Evolutionary conservation across 1,140 invertebrate species (phyloP), one percentile per base, ranked within the genome.

Genomic region (Charaxes varanes): DNA sequence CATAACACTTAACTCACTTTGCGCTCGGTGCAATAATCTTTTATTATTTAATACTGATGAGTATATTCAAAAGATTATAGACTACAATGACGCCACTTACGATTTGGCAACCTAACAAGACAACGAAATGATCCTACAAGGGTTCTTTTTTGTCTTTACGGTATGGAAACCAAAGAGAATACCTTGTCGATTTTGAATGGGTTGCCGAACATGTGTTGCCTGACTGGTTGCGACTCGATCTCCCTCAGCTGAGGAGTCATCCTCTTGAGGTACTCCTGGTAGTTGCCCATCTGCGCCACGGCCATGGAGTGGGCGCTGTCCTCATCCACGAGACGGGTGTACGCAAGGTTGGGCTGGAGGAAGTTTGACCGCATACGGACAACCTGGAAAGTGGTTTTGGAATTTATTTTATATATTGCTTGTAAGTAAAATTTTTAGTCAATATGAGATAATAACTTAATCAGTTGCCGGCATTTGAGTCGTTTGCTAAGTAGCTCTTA

Each of bases 181-280:
- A 85, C 84, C 87, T 97, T 97, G 66, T 97, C 95, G 67, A 98
- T 97, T 85, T 99, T 99, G 74, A 99, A 99, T 3, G 97, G 97
- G 87, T 99, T 99, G 53, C 97, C 97, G 81, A 99, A 99, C 94
- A 98, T 99, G 64, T 99, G 97, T 66, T 98, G 95, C 21, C 97
- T 87, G n/a, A 97, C 95, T 3, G 97, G 97, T 3, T 92, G 90
- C 13, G 93, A 96, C 84, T 99, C 97, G 24, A 99, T 93, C 86
- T 99, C 97, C 23, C 97, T 85, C 16, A 99, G 84, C 22, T 95
- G 94, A 18, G 94, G 93, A 32, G 94, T 93, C 87, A 95, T 93
- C 30, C 94, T 91, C 85, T 98, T 98, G 16, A 99, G 85, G 76
- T 99, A 98, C 78, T 99, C 97, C 83, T 99, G 97, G 83, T 99